Evolutionary conservation across 2,888 invertebrate species (phyloP), one percentile per base, ranked within the genome.

Genomic region (Beris morrisii): DNA sequence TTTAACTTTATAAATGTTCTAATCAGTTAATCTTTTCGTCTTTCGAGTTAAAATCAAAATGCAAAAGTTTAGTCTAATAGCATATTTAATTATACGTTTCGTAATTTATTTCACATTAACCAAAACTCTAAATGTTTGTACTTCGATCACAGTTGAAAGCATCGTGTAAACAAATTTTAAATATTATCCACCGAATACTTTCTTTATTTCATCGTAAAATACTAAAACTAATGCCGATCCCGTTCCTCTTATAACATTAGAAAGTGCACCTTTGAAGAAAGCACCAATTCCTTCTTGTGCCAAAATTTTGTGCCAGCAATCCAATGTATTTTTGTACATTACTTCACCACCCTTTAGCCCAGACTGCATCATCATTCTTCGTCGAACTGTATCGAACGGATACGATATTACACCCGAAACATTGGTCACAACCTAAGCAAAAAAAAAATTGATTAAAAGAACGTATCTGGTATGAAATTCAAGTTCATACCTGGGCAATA

Each of bases 321-420:
- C 93, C 69, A 93, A 75, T 61, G 97, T 95, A 83, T 85, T 90
- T 85, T 92, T 96, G 88, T 96, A 96, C 74, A 93, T 82, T 73
- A 93, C 86, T 65, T 94, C 93, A 64, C 83, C 81, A 84, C 89
- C 88, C 75, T 87, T 88, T 72, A 92, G 89, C 65, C 95, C 95
- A 74, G 95, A 95, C 84, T 96, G 96, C 97, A 97, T 97, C 97
- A 97, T 97, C 94, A 98, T 94, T 81, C 97, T 90, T 85, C 97
- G 88, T 81, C 96, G 88, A 76, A 92, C 90, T 43, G 97, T 97
- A 83, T 97, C 97, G 84, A 97, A 92, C 76, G 97, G 97, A 85
- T 97, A 97, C 52, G 96, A 96, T 70, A 95, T 88, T 79, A 97
- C 90, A 79, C 97, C 97, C 71, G 96, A 91, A 70, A 91, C 86